Percentiles rank a stretch among this genome's conserved stretches.
These are phyloP conservation scores for Hydropsyche betteni DNA, from an alignment of 2,888 invertebrate species.

Conservation along the genomic window DNA sequence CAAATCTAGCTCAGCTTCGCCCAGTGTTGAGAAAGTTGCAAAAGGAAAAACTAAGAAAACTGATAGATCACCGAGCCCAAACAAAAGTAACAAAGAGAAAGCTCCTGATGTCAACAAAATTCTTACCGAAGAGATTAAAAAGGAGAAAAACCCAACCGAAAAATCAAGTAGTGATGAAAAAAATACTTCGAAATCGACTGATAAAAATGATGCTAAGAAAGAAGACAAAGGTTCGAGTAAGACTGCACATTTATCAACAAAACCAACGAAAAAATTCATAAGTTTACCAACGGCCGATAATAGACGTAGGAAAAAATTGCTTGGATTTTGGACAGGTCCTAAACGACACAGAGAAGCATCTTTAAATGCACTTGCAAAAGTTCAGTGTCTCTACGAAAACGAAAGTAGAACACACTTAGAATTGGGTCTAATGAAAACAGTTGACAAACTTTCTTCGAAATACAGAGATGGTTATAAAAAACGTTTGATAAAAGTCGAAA, in stretches of 20 bases:
- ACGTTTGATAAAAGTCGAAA: constrained; percentile 61
- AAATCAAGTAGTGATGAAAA: constrained; percentile 51
- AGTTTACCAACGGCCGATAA: constrained; percentile 57
- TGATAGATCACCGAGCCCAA: constrained; percentile 52
- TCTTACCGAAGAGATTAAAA: constrained; percentile 51
- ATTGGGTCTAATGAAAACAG: constrained; percentile 65
- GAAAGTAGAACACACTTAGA: constrained; percentile 80
- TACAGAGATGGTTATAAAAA: constrained; percentile 65
- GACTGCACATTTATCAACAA: constrained; percentile 51
- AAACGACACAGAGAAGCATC: constrained; percentile 89
- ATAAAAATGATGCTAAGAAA: constrained; percentile 1
- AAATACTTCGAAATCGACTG: constrained; percentile 32
- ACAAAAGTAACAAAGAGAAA: constrained; percentile 49
- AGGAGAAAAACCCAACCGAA: constrained; percentile 47
- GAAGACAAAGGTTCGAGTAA: constrained; percentile 39
- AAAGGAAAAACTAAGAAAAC: constrained; percentile 49
- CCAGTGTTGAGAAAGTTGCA: constrained; percentile 47
- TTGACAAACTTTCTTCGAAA: constrained; percentile 63
- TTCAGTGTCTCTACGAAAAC: constrained; percentile 90
- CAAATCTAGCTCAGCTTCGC: constrained; percentile 37
- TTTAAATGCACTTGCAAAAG: constrained; percentile 87
- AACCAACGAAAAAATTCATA: constrained; percentile 54
- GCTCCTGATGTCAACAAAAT: constrained; percentile 52
- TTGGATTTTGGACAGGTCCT: constrained; percentile 79
- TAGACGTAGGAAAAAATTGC: constrained; percentile 67